Base-by-base conservation (phyloP, 2,113 vertebrate species). In the Alouatta palliata region DNA sequence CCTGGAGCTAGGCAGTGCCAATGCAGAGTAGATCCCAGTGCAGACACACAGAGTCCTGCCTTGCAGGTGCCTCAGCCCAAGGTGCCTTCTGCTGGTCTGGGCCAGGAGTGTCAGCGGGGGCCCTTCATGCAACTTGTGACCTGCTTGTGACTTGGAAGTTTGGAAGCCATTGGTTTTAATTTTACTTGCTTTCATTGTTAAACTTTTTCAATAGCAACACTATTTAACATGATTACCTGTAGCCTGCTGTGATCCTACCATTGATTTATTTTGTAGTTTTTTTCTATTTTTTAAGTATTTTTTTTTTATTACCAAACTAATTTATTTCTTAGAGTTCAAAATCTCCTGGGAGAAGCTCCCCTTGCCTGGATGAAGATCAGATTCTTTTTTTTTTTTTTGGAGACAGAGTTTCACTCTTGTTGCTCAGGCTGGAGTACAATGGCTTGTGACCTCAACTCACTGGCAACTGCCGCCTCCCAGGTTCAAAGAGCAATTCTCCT, bases 1-100 rank as follows among this genome's bases (percentile, higher is more conserved):
- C 27, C 52, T 70, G 17, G 52, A 12, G 6, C 30, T 56, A 35
- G 5, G 2, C 25, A n/a, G 3, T 5, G 11, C 16, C n/a, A 30
- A 2, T 8, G 17, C 17, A 0, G n/a, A 20, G 35, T 17, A 32
- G n/a, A 54, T 7, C 13, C 17, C 20, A 1, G 10, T 35, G 37
- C 14, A 21, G 17, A 3, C n/a, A 76, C 19, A 73, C 9, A 40
- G 9, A 23, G 10, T 40, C 1, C n/a, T 40, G 8, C 70, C n/a
- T 73, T 20, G 9, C 70, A 40, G n/a, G 19, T 12, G 20, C 20
- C 27, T 35, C 32, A 16, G 11, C 0, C 32, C 64, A 17, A 8
- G 21, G 7, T 32, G 2, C 37, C 25, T 19, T 17, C n/a, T 56
- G n/a, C 52, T 45, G 25, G 11, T 75, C 27, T 35, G 3, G 37